Percentiles rank a stretch among this genome's conserved stretches.
phyloP scores from a whole-genome alignment of 1,140 invertebrate species.

The Schlechtendalia chinensis region DNA sequence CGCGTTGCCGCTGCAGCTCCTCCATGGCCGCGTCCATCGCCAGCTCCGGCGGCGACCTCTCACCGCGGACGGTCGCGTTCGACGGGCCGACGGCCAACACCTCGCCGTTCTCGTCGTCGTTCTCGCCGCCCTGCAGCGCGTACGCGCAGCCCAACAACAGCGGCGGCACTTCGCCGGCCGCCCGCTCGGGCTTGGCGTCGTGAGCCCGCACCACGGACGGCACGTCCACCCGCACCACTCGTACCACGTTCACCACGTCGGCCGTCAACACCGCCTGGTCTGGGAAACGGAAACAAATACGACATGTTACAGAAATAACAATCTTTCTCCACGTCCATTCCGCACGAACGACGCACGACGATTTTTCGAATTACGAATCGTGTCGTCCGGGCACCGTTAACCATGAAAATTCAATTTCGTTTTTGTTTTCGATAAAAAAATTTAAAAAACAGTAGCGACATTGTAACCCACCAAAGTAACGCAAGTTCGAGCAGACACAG shows the following conservation, averaged over 20 bases:
- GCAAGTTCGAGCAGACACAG: no score
- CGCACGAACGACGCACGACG: no score
- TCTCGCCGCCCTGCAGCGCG: slow-evolving; percentile 21
- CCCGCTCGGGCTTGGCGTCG: neutral
- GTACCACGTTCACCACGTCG: neutral
- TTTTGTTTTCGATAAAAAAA: no score
- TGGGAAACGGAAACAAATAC: neutral
- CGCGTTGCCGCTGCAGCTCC: neutral
- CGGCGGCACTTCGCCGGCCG: neutral
- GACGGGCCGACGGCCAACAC: neutral
- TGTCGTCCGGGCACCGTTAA: no score
- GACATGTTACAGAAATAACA: no score
- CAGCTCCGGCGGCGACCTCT: neutral
- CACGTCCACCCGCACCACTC: slow-evolving; percentile 29
- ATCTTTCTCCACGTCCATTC: no score
- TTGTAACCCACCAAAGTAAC: no score
- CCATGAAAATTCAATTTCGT: no score
- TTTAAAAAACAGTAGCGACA: no score
- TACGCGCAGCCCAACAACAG: slow-evolving; percentile 21
- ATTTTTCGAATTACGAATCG: no score
- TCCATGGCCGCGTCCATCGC: slow-evolving; percentile 13
- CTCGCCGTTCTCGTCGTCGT: slow-evolving; percentile 18
- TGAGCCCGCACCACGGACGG: slow-evolving; percentile 12
- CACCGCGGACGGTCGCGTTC: no score
- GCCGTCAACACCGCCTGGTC: neutral